A percentile compares a stretch with the other conserved stretches of the same genome.
Evolutionary conservation across 2,888 invertebrate species (phyloP).

Genomic region (Drosophila nigritarsus): DNA sequence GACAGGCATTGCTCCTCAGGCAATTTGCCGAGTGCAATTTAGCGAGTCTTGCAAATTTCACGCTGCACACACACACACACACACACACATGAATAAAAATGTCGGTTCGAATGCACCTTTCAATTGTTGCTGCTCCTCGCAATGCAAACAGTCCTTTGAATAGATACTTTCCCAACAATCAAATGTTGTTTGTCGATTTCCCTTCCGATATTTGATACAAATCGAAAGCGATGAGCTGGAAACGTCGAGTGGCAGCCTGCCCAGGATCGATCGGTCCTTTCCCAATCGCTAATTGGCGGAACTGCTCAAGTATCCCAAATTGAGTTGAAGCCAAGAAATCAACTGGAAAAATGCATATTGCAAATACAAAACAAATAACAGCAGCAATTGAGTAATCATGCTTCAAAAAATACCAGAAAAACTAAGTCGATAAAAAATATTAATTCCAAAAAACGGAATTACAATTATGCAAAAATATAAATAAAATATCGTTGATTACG

Average conservation of each 20-base stretch:
- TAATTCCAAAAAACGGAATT: neutral
- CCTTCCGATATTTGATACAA: conserved; percentile 64
- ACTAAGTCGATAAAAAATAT: neutral
- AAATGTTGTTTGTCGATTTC: neutral
- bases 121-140: conserved; percentile 8
- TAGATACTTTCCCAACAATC: conserved; percentile 13
- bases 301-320: conserved; percentile 6
- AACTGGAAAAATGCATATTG: conserved; percentile 11
- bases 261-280: conserved; percentile 18
- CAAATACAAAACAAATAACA: neutral
- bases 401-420: too few relatives aligned
- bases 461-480: neutral
- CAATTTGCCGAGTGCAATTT: conserved; percentile 63
- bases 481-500: neutral
- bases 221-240: conserved; percentile 77
- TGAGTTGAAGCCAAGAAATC: conserved; percentile 29
- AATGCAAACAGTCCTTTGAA: conserved; percentile 23
- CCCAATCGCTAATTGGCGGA: conserved; percentile 38
- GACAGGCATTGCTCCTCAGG: conserved; percentile 53
- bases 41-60: conserved; percentile 57
- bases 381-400: too few relatives aligned
- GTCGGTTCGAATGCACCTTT: conserved; percentile 31
- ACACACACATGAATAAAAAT: neutral
- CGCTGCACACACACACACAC: conserved; percentile 6
- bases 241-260: conserved; percentile 63